Evolutionary conservation across 2,888 invertebrate genomes (phyloP).

Genomic region (Steromphala cineraria): DNA sequence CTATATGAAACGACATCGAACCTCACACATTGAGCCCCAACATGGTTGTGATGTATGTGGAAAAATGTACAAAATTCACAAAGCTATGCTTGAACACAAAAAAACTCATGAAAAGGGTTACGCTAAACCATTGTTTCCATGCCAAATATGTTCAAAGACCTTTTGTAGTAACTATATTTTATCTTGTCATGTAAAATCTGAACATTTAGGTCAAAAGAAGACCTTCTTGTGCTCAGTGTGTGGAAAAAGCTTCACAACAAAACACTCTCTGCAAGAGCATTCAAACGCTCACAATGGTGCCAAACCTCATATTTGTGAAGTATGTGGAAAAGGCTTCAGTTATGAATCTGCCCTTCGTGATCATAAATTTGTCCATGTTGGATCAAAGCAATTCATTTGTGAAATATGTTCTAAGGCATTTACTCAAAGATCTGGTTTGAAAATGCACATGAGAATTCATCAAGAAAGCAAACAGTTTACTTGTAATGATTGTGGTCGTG

Average conservation of each 20-base stretch:
- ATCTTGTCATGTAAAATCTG: conserved; percentile 53
- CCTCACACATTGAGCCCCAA: conserved; percentile 44
- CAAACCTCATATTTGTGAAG: conserved; percentile 58
- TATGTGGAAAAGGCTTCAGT: conserved; percentile 61
- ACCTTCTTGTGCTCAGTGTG: conserved; percentile 61
- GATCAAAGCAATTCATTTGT: conserved; percentile 72
- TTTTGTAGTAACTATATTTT: conserved; percentile 54
- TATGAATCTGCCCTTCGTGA: conserved; percentile 64
- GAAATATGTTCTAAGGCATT: conserved; percentile 71
- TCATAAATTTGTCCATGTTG: conserved; percentile 69
- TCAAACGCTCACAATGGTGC: conserved; percentile 58
- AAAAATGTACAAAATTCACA: conserved; percentile 58
- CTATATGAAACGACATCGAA: conserved; percentile 54
- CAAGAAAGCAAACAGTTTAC: conserved; percentile 70
- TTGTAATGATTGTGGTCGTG: conserved; percentile 74
- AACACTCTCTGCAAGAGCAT: conserved; percentile 62
- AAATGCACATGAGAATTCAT: conserved; percentile 75
- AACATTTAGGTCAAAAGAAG: conserved; percentile 56
- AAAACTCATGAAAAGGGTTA: conserved; percentile 53
- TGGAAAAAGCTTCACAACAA: conserved; percentile 67
- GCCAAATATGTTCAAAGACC: conserved; percentile 51
- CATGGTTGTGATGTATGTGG: conserved; percentile 61
- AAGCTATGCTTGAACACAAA: conserved; percentile 52
- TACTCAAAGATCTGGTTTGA: conserved; percentile 72
- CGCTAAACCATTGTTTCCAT: conserved; percentile 48